phyloP scores from a whole-genome alignment of 2,113 vertebrate genomes.

The Ciconia boyciana region DNA sequence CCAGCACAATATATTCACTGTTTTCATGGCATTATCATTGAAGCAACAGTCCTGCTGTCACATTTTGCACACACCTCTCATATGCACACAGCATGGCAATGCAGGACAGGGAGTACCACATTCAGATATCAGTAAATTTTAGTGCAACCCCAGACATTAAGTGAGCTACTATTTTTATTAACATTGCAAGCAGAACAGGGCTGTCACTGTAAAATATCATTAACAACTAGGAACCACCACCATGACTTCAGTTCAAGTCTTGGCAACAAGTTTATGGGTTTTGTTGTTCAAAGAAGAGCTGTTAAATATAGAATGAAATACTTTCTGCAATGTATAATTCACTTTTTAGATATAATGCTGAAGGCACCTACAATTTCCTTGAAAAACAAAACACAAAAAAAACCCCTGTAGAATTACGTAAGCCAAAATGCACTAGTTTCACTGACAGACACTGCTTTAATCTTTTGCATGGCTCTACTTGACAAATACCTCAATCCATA shows the following conservation, averaged over 20 bases:
- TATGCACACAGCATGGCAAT: background rate
- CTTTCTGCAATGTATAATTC: constrained; percentile 28
- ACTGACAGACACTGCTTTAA: constrained; percentile 1
- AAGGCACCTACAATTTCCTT: constrained; percentile 15
- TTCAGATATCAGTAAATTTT: background rate
- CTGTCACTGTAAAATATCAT: constrained; percentile 34
- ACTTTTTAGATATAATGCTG: constrained; percentile 18
- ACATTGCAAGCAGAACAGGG: background rate
- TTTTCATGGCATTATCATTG: background rate
- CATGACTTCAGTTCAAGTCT: background rate
- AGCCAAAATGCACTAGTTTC: background rate
- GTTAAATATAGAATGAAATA: constrained; percentile 35
- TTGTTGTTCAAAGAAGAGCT: constrained; percentile 25
- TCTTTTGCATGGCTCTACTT: constrained; percentile 1
- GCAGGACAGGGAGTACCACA: background rate
- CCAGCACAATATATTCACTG: background rate
- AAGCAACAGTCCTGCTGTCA: background rate
- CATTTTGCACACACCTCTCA: background rate
- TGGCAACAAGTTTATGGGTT: background rate
- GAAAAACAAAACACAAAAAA: background rate
- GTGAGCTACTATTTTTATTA: constrained; percentile 25
- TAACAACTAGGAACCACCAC: background rate
- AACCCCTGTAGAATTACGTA: background rate
- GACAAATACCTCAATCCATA: constrained; percentile 1
- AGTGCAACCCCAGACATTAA: background rate